Base-by-base conservation (phyloP, 1,140 invertebrate species). In the Arctopsyche grandis region DNA sequence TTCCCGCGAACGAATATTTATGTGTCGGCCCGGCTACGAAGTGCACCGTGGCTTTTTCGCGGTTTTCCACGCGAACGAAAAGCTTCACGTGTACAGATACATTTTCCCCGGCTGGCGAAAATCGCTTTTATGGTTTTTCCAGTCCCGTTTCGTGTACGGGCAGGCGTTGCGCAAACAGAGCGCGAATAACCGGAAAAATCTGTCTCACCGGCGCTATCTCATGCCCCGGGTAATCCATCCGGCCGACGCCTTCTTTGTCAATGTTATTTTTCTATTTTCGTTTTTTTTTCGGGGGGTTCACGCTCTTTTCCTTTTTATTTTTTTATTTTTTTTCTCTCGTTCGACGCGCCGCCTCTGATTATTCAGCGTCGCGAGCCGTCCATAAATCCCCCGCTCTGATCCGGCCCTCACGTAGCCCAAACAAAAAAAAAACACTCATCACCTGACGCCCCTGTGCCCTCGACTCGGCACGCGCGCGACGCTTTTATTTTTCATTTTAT, bases 391-490 rank as follows among this genome's bases (percentile, higher is more conserved):
- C 75, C 9, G 12, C n/a, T 63, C 48, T 73, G 44, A 79, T 79
- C 70, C 77, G 29, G 21, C 46, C 29, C 81, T 80, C 81, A 80
- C 81, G 81, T 82, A 80, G 58, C 52, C 48, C 77, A 82, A 82
- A 82, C 81, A 82, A 63, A 76, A 80, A 79, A 56, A 69, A 79
- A 80, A 71, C 76, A 80, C 79, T 79, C 75, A 66, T 82, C 81
- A 82, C 81, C 79, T 82, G 81, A 69, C 79, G 38, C 14, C 22
- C 66, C 77, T 63, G 75, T 75, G 77, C 75, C 63, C 71, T 10
- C 21, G 24, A 16, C 52, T 26, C 26, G 10, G 52, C 44, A 71
- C 38, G 43, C 38, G 79, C 75, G 75, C 78, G 21, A 81, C 75
- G 75, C 78, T 66, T 80, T 80, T 79, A 16, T 71, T 19, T 71